Percentiles rank a stretch among this genome's conserved stretches.
phyloP scores from a whole-genome alignment of 2,113 vertebrate species.

The Rousettus leschenaultii region DNA sequence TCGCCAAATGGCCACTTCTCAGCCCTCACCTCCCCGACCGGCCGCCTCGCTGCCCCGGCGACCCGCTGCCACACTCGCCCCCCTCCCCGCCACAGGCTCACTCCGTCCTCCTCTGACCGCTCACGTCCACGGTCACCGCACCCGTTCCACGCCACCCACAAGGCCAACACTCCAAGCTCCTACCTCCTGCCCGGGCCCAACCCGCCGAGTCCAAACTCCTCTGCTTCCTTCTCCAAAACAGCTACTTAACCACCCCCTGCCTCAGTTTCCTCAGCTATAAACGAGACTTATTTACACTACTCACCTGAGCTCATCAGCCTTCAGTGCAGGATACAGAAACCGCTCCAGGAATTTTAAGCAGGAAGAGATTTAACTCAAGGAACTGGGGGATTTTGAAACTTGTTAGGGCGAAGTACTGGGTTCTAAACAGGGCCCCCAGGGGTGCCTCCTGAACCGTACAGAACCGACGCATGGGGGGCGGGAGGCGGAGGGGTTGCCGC shows the following conservation, averaged over 20 bases:
- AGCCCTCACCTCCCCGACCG: neutral
- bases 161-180: neutral
- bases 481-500: too few relatives aligned
- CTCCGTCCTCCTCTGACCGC: neutral
- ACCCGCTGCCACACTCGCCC: too few relatives aligned
- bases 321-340: neutral
- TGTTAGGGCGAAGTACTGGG: accelerated
- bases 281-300: neutral
- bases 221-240: neutral
- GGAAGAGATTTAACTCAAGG: neutral
- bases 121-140: neutral
- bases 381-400: neutral
- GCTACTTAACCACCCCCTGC: too few relatives aligned
- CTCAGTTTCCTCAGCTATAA: neutral
- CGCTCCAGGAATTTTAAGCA: neutral
- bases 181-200: neutral
- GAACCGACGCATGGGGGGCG: neutral
- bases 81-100: neutral
- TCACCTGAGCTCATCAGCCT: neutral
- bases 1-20: too few relatives aligned
- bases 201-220: neutral
- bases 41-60: neutral
- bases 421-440: neutral
- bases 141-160: neutral
- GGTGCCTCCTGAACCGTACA: neutral